Evolutionary conservation across 2,113 vertebrate genomes (phyloP).

Genomic region (Romanogobio albipinnatus): DNA sequence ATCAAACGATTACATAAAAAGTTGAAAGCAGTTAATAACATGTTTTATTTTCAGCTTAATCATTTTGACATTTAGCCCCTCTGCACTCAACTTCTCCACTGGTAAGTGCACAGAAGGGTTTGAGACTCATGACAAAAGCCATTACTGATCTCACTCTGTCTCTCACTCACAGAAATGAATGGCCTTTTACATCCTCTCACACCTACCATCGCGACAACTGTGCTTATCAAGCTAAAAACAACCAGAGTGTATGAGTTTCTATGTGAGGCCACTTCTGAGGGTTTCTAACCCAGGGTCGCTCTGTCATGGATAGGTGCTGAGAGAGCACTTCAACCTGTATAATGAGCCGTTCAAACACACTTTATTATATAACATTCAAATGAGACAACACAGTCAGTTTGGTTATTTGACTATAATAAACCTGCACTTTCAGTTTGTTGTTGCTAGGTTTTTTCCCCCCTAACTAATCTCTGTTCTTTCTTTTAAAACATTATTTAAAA

Average conservation of each 20-base stretch:
- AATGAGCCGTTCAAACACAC: slow-evolving; percentile 47
- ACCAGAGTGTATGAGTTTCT: slow-evolving; percentile 31
- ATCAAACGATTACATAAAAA: background rate
- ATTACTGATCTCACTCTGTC: slow-evolving; percentile 47
- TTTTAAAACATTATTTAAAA: background rate
- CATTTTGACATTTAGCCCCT: slow-evolving; percentile 28
- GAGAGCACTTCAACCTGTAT: slow-evolving; percentile 34
- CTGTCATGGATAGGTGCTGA: slow-evolving; percentile 37
- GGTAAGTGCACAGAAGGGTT: slow-evolving; percentile 45
- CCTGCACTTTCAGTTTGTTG: slow-evolving; percentile 9
- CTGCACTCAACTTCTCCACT: slow-evolving; percentile 49
- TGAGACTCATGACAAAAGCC: slow-evolving; percentile 51
- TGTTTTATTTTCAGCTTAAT: slow-evolving; percentile 53
- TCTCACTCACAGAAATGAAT: slow-evolving; percentile 37
- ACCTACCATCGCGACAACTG: slow-evolving; percentile 35
- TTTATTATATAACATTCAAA: slow-evolving; percentile 51
- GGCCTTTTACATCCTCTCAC: slow-evolving; percentile 48
- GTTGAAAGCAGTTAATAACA: slow-evolving; percentile 44
- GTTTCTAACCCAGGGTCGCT: slow-evolving; percentile 32
- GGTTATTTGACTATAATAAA: background rate
- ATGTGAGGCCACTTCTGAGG: slow-evolving; percentile 21
- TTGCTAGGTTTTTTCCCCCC: background rate
- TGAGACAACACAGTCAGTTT: background rate
- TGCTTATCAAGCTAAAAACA: slow-evolving; percentile 53
- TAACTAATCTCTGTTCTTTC: background rate